Evolutionary conservation across 2,797 vertebrate genomes (phyloP), one percentile per base, ranked within the genome.

Genomic region (Numenius phaeopus): DNA sequence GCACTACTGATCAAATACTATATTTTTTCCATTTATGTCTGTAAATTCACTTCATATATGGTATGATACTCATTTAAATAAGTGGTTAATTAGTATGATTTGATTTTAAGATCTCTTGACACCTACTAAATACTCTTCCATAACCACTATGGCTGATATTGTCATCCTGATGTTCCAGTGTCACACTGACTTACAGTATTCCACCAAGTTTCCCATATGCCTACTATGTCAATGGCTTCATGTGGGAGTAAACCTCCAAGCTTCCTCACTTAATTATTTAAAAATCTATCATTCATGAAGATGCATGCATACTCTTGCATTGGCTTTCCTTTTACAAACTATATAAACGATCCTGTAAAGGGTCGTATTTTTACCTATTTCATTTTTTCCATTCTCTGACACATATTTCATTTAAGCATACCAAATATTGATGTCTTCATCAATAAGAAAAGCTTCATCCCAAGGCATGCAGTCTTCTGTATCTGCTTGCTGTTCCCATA

Each of bases 401-500:
- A 24, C 6, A 3, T 10, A 50, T 34, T 30, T 69, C 5, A 62
- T 81, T 49, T 73, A 77, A 78, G 5, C 29, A 39, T 6, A 54
- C 9, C 13, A 58, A 62, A 79, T 71, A 71, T 75, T 34, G 6
- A n/a, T 44, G 17, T 85, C 29, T 85, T 79, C 34, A 32, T 66
- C 57, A 50, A 55, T 39, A 75, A 66, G 23, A 73, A 58, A 58
- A 75, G 3, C 20, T 71, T 23, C 11, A 42, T 37, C 37, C n/a
- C 14, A 9, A 90, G 20, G 5, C n/a, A 65, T 27, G 8, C 58
- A 46, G 17, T 42, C 11, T 47, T 79, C n/a, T 72, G 21, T 37
- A 49, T 78, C 30, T 83, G 4, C 3, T 30, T 75, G 13, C 2
- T 8, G 0, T 54, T 86, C 16, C 23, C 10, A 4, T 14, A 0